Evolutionary conservation across 2,113 vertebrate species (phyloP).

Genomic region (Pelobates fuscus): DNA sequence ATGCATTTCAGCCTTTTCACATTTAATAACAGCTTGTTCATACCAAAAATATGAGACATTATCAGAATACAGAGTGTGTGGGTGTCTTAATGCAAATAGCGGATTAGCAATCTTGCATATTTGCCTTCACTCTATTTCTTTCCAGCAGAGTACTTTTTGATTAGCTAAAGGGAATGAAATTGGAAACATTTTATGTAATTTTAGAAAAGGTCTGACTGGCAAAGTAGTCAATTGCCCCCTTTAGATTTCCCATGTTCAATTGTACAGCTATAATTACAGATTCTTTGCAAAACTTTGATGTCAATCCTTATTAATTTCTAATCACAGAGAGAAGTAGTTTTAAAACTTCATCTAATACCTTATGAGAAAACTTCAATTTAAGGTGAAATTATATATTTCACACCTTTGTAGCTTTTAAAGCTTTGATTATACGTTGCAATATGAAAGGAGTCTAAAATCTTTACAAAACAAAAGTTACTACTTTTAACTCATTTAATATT

Average conservation of each 20-base stretch:
- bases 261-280: conserved; percentile 70
- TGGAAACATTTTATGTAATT: conserved; percentile 69
- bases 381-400: conserved; percentile 57
- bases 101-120: conserved; percentile 60
- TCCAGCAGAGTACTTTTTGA: conserved; percentile 63
- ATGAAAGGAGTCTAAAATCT: conserved; percentile 47
- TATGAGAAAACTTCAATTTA: conserved; percentile 54
- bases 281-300: conserved; percentile 67
- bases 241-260: conserved; percentile 63
- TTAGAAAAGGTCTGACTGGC: conserved; percentile 65
- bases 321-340: conserved; percentile 65
- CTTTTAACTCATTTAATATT: conserved; percentile 58
- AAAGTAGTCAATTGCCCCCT: conserved; percentile 58
- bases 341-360: conserved; percentile 61
- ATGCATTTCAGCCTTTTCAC: conserved; percentile 63
- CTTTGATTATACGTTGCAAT: conserved; percentile 55
- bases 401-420: conserved; percentile 52
- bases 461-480: conserved; percentile 48
- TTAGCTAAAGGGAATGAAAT: conserved; percentile 68
- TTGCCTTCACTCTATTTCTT: conserved; percentile 61
- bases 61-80: conserved; percentile 55
- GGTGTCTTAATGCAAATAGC: conserved; percentile 65
- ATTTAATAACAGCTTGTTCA: conserved; percentile 64
- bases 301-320: conserved; percentile 77
- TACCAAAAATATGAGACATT: conserved; percentile 57